Evolutionary conservation across 1,140 invertebrate species (phyloP).

Genomic region (Coenobita brevimanus): DNA sequence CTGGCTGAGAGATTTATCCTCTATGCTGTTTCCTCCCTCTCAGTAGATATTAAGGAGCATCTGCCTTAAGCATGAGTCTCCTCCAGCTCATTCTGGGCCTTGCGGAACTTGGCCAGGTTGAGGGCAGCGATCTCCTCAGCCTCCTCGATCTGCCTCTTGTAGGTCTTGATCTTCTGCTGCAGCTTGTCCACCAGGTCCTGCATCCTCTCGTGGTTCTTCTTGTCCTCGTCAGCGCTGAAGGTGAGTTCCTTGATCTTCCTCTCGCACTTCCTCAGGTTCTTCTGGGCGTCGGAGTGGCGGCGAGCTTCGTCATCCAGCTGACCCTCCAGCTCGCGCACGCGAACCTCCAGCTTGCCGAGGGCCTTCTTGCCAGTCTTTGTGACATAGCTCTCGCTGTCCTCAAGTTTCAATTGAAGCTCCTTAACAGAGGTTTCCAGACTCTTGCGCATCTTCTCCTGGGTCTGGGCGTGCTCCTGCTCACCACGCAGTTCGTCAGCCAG

Average conservation of each 20-base stretch:
- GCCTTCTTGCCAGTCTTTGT: conserved; percentile 56
- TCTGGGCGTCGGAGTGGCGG: conserved; percentile 21
- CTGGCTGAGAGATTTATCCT: no score
- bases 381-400: conserved; percentile 76
- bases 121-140: conserved; percentile 80
- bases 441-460: conserved; percentile 23
- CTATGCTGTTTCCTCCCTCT: no score
- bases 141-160: conserved; percentile 85
- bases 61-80: background rate
- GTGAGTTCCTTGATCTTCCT: no score
- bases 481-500: conserved; percentile 38
- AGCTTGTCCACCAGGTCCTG: conserved; percentile 89
- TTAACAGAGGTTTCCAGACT: conserved; percentile 21
- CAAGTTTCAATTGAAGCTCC: conserved; percentile 20
- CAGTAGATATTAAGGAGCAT: background rate
- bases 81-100: conserved; percentile 73
- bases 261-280: conserved; percentile 74
- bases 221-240: no score
- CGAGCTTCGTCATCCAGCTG: conserved; percentile 38
- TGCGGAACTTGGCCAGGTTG: conserved; percentile 79
- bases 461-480: conserved; percentile 44
- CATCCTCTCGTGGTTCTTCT: conserved; percentile 71
- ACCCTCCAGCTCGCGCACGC: conserved; percentile 75
- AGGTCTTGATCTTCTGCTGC: conserved; percentile 73
- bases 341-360: conserved; percentile 74